Percentiles rank a stretch among this genome's conserved stretches.
These are phyloP conservation scores for Leptodactylus fallax DNA, from an alignment of 2,797 vertebrate species.

Conservation along the genomic window DNA sequence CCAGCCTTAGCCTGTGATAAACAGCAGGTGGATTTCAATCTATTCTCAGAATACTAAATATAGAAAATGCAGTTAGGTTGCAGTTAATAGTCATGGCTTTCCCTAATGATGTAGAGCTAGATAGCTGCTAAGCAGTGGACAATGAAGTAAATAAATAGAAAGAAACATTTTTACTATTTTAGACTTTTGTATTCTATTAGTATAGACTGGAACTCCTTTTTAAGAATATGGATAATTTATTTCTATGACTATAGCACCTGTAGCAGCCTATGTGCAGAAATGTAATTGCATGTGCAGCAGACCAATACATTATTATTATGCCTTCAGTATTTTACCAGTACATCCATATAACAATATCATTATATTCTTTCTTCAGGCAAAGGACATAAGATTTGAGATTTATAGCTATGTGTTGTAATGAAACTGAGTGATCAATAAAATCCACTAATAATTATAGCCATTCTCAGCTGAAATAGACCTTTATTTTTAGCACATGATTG, in stretches of 20 bases:
- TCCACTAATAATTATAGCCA: constrained; percentile 57
- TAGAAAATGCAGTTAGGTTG: too few relatives aligned
- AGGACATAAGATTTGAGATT: constrained; percentile 72
- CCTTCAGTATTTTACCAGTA: background rate
- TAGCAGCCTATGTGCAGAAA: background rate
- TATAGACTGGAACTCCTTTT: background rate
- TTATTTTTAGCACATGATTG: constrained; percentile 67
- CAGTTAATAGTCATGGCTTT: too few relatives aligned
- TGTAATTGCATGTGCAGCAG: constrained; percentile 1
- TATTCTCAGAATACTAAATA: too few relatives aligned
- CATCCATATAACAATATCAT: constrained; percentile 1
- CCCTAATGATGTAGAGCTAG: too few relatives aligned
- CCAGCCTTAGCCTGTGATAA: too few relatives aligned
- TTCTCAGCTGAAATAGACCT: constrained; percentile 65
- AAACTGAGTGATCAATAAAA: constrained; percentile 65
- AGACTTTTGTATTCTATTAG: too few relatives aligned
- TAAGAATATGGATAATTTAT: background rate
- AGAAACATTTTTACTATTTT: too few relatives aligned
- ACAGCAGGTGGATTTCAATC: too few relatives aligned
- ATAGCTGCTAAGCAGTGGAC: too few relatives aligned
- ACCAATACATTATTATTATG: background rate
- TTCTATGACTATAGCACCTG: background rate
- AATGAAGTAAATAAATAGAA: too few relatives aligned
- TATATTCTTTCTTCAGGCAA: constrained; percentile 36
- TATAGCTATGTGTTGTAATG: constrained; percentile 66